Evolutionary conservation across 2,113 vertebrate genomes (phyloP).

Genomic region (Numenius arquata): DNA sequence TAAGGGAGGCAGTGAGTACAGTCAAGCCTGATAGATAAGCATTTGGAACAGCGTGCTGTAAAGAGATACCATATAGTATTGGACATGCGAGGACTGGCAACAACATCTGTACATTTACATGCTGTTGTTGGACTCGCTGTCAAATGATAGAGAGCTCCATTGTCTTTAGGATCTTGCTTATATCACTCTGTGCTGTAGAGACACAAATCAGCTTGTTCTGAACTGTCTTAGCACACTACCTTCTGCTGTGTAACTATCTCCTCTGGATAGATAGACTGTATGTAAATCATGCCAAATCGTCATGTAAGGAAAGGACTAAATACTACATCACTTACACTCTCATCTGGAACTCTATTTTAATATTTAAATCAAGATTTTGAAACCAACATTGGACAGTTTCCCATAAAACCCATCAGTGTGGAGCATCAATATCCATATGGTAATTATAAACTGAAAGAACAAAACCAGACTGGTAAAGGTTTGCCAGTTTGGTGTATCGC

Average conservation of each 20-base stretch:
- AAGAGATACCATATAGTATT: background rate
- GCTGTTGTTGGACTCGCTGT: background rate
- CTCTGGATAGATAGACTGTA: background rate
- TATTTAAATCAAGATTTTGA: background rate
- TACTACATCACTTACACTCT: background rate
- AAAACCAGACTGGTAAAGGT: background rate
- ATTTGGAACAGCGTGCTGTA: background rate
- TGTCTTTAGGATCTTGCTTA: background rate
- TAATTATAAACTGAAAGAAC: background rate
- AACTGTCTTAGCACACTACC: background rate
- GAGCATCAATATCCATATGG: background rate
- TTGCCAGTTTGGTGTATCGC: background rate
- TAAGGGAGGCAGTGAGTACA: background rate
- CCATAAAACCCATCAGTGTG: background rate
- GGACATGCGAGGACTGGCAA: background rate
- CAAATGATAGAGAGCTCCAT: background rate
- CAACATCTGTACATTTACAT: fast-evolving
- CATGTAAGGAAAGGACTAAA: background rate
- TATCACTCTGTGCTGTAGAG: background rate
- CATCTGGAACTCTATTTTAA: background rate
- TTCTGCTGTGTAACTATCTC: background rate
- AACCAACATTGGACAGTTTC: background rate
- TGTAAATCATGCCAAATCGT: background rate
- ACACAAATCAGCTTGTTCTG: background rate
- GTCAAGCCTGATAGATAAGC: background rate